Base-by-base conservation (phyloP, 1,140 invertebrate genomes). In the Drosophila athabasca region DNA sequence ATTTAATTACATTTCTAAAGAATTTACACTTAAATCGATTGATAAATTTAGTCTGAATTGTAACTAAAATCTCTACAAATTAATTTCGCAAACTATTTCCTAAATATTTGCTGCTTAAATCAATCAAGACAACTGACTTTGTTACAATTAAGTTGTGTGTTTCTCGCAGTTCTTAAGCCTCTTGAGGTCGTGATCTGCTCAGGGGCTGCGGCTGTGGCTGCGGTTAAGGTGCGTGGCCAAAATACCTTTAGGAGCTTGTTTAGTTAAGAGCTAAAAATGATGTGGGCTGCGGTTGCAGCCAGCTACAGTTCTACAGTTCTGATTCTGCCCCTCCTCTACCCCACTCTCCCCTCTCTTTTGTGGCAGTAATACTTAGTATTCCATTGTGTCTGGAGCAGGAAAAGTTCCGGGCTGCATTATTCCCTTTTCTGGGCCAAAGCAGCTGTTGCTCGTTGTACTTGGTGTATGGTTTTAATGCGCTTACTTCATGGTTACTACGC, bases 391-490 rank as follows among this genome's bases (percentile, higher is more conserved):
- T 39, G 4, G 35, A 13, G 35, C 4, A 39, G 52, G 26, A 6
- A 46, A 52, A 48, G 43, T 48, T 50, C 0, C 51, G 17, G 54
- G 45, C 55, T 66, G 44, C 60, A 61, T 41, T 69, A 54, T 54
- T 31, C 65, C 22, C 11, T n/a, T 61, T 66, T n/a, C 15, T 31
- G 45, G 29, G 19, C 9, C 31, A 35, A 43, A 58, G 44, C 68
- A 80, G 77, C 77, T 80, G 79, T 83, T 83, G 69, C 79, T 48
- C 51, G 43, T 67, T 58, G 67, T 50, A 49, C 65, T 24, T 43
- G 35, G 35, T 5, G 5, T 39, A 39, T 39, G 50, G 48, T 78
- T 70, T 69, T 78, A 82, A 82, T 83, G 69, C 64, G 55, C 62
- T 55, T 78, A 58, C 51, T 72, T 49, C 48, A 59, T 49, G 64